Percentiles rank a stretch among this genome's conserved stretches.
phyloP scores from a whole-genome alignment of 2,797 vertebrate species.

The Myotis myotis region DNA sequence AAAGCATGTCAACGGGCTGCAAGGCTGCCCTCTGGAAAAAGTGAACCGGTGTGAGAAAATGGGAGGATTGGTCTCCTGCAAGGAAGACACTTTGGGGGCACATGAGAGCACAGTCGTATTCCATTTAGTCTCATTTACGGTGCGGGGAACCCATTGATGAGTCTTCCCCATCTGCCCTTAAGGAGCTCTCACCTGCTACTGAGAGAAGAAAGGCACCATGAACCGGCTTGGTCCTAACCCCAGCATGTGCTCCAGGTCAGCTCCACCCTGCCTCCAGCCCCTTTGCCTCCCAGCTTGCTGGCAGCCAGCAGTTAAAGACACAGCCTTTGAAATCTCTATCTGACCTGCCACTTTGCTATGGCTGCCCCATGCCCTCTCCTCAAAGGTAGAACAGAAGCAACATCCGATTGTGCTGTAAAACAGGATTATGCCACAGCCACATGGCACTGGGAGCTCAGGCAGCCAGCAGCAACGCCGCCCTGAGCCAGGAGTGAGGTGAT shows the following conservation, averaged over 20 bases:
- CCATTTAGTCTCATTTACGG: neutral
- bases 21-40: neutral
- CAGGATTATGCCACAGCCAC: conserved; percentile 71
- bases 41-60: neutral
- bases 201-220: neutral
- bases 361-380: conserved; percentile 77
- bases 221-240: too few species aligned
- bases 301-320: conserved; percentile 76
- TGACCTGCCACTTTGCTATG: conserved; percentile 73
- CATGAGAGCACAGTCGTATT: neutral
- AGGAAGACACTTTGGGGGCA: neutral
- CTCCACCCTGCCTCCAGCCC: conserved; percentile 50
- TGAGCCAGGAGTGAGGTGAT: conserved; percentile 64
- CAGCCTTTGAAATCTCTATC: conserved; percentile 79
- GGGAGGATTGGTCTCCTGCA: neutral
- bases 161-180: neutral
- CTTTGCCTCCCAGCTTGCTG: conserved; percentile 70
- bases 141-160: neutral
- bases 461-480: neutral
- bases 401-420: conserved; percentile 77
- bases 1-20: neutral
- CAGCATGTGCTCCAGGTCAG: neutral
- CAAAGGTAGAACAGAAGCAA: conserved; percentile 78
- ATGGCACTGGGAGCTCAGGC: neutral
- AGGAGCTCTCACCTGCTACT: neutral